Conservation (phyloP, 1,140 invertebrate species). For the Homarus americanus region DNA sequence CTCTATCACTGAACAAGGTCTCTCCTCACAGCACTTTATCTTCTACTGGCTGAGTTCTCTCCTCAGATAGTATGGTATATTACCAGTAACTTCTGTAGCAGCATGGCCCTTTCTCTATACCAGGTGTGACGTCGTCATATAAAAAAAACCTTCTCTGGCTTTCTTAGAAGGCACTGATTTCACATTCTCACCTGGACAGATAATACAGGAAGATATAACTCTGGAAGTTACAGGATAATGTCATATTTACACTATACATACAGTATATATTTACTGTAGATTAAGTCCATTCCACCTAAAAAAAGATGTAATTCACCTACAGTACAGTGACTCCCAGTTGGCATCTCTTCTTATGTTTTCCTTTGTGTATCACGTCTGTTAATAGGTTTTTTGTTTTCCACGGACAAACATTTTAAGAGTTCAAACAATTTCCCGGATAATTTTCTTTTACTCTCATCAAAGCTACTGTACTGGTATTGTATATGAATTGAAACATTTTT, state of each 20-base stretch:
- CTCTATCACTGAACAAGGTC: no score
- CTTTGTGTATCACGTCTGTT: no score
- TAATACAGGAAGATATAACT: constrained; percentile 56
- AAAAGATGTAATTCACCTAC: constrained; percentile 3
- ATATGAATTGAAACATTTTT: no score
- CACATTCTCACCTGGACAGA: constrained; percentile 60
- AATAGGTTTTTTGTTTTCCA: background rate
- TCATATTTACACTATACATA: constrained; percentile 55
- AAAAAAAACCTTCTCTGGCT: constrained; percentile 50
- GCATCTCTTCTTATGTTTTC: background rate
- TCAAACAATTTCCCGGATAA: background rate
- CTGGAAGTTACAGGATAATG: constrained; percentile 57
- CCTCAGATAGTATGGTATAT: background rate
- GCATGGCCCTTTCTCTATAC: constrained; percentile 9
- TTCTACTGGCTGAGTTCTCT: background rate
- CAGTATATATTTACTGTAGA: background rate
- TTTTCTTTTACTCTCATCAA: background rate
- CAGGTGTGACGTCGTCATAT: constrained; percentile 41
- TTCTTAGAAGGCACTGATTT: constrained; percentile 65
- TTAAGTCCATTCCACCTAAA: background rate
- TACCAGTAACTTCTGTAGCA: constrained; percentile 2
- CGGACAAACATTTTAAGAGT: background rate
- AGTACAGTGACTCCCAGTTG: background rate
- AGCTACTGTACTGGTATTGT: background rate
- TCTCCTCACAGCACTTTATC: background rate